Percentiles rank a stretch among this genome's conserved stretches.
These are phyloP conservation scores for Lydus trimaculatus DNA, from an alignment of 2,888 invertebrate genomes.

Conservation along the genomic window DNA sequence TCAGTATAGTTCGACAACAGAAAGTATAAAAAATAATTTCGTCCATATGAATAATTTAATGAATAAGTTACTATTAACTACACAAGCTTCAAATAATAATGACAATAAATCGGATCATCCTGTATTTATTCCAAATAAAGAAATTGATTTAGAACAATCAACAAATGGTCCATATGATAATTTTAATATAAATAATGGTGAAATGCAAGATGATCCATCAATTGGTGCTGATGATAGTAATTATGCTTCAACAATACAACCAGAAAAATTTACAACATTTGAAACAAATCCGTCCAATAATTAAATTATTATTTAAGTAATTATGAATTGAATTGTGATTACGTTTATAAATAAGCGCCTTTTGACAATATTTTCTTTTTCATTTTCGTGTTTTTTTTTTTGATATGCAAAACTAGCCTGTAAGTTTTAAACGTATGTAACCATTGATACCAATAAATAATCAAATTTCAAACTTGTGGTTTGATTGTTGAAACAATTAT, in stretches of 20 bases:
- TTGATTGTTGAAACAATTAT: background rate
- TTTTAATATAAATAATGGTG: constrained; percentile 54
- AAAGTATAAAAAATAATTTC: constrained; percentile 39
- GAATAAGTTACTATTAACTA: constrained; percentile 35
- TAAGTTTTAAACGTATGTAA: constrained; percentile 7
- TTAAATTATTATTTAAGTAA: background rate
- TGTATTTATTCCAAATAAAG: constrained; percentile 51
- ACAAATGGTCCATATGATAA: constrained; percentile 72
- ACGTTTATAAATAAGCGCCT: background rate
- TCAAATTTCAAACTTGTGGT: background rate
- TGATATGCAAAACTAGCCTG: background rate
- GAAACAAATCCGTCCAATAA: constrained; percentile 41
- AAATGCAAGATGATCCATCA: constrained; percentile 66
- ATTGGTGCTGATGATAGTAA: constrained; percentile 62
- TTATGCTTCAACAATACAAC: constrained; percentile 66
- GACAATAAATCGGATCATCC: constrained; percentile 42
- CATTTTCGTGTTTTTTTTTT: too few species aligned
- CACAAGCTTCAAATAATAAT: constrained; percentile 29
- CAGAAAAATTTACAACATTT: constrained; percentile 63
- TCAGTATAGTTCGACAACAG: constrained; percentile 65
- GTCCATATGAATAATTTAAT: constrained; percentile 36
- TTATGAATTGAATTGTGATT: background rate
- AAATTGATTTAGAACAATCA: constrained; percentile 48
- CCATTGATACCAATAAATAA: constrained; percentile 5
- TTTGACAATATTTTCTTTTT: background rate